phyloP scores from a whole-genome alignment of 2,113 vertebrate genomes.

The Carassius auratus region DNA sequence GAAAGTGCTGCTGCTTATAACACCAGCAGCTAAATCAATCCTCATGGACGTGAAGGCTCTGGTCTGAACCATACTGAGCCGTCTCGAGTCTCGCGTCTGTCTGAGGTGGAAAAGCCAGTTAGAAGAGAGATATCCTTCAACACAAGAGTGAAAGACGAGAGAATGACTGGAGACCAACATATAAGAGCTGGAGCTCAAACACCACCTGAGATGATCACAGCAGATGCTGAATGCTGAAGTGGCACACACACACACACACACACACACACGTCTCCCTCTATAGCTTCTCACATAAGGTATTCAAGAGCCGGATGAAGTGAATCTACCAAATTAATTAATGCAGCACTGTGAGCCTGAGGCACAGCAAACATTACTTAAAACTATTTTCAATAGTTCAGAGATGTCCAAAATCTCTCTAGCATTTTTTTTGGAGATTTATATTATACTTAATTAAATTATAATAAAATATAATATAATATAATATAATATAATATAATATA shows the following conservation, averaged over 20 bases:
- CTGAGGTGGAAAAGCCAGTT: neutral
- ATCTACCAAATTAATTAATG: too few relatives aligned
- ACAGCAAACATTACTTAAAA: too few relatives aligned
- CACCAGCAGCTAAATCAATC: neutral
- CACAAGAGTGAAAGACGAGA: neutral
- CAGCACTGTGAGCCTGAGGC: too few relatives aligned
- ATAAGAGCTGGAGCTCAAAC: neutral
- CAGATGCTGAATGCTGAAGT: neutral
- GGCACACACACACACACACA: neutral
- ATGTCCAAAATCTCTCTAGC: too few relatives aligned
- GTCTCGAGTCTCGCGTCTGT: neutral
- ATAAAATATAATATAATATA: too few relatives aligned
- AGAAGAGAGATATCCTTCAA: neutral
- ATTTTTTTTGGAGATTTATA: too few relatives aligned
- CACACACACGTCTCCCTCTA: neutral
- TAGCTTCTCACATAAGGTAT: neutral
- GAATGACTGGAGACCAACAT: neutral
- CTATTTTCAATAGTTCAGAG: too few relatives aligned
- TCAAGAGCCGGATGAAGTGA: neutral
- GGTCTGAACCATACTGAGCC: neutral
- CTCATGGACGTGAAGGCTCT: too few relatives aligned
- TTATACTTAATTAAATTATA: too few relatives aligned
- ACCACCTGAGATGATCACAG: neutral
- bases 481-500: too few relatives aligned
- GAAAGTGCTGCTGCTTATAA: neutral